phyloP scores from a whole-genome alignment of 2,888 invertebrate species.

The Heliconius aoede region DNA sequence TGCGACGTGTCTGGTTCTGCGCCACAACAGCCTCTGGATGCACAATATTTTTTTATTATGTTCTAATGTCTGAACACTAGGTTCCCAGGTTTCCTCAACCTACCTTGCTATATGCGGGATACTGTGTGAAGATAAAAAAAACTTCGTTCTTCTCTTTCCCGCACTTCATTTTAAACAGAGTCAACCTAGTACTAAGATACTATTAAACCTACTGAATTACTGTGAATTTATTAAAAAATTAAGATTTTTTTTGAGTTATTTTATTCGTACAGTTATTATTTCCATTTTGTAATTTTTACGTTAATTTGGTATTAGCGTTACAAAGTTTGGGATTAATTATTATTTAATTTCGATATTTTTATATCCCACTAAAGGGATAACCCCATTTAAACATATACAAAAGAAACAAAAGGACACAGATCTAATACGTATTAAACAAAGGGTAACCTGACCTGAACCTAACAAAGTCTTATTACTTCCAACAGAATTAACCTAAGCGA shows the following conservation, averaged over 20 bases:
- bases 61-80: too few species aligned
- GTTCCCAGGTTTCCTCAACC: too few species aligned
- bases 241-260: background rate
- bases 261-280: background rate
- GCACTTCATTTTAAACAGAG: too few species aligned
- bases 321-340: background rate
- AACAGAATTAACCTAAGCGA: slow-evolving; percentile 60
- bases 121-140: too few species aligned
- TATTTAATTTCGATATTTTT: background rate
- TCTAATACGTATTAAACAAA: slow-evolving; percentile 35
- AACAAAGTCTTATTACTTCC: slow-evolving; percentile 3
- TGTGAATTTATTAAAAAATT: background rate
- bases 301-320: background rate
- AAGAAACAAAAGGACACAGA: background rate
- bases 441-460: slow-evolving; percentile 59
- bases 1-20: too few species aligned
- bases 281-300: background rate
- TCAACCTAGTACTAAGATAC: too few species aligned
- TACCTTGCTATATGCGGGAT: too few species aligned
- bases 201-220: background rate
- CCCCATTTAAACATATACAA: background rate
- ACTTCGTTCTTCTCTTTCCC: too few species aligned
- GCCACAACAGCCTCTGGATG: too few species aligned
- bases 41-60: too few species aligned
- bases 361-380: background rate